These are phyloP conservation scores for Zygaena filipendulae DNA, from an alignment of 2,888 invertebrate species.

Conservation along the genomic window DNA sequence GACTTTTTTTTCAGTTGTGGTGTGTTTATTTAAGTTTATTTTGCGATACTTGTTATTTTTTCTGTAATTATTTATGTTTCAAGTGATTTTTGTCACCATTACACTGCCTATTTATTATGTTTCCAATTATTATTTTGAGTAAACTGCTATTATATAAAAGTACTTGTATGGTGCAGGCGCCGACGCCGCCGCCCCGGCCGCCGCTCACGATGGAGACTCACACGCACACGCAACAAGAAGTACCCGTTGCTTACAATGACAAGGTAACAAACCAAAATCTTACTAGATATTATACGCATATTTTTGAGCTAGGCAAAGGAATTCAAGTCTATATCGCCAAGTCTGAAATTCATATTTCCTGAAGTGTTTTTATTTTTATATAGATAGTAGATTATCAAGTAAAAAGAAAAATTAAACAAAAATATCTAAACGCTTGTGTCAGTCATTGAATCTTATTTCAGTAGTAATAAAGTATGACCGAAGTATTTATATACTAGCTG, in stretches of 20 bases:
- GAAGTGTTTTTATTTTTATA: no score
- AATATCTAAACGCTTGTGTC: no score
- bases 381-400: no score
- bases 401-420: no score
- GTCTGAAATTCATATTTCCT: no score
- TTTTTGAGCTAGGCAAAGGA: neutral
- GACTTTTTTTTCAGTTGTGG: conserved; percentile 1
- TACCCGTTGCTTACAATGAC: conserved; percentile 94
- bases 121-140: neutral
- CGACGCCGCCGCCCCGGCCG: conserved; percentile 80
- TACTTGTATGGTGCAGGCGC: conserved; percentile 62
- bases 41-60: conserved; percentile 13
- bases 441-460: no score
- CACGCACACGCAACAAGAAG: conserved; percentile 63
- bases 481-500: no score
- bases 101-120: neutral
- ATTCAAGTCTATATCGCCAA: neutral
- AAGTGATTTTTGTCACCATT: neutral
- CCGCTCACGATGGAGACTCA: conserved; percentile 55
- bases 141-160: neutral
- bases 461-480: no score
- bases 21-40: conserved; percentile 11
- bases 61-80: conserved; percentile 12
- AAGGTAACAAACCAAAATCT: conserved; percentile 63
- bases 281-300: neutral